Evolutionary conservation across 1,140 invertebrate species (phyloP).

Genomic region (Bombus breviceps): DNA sequence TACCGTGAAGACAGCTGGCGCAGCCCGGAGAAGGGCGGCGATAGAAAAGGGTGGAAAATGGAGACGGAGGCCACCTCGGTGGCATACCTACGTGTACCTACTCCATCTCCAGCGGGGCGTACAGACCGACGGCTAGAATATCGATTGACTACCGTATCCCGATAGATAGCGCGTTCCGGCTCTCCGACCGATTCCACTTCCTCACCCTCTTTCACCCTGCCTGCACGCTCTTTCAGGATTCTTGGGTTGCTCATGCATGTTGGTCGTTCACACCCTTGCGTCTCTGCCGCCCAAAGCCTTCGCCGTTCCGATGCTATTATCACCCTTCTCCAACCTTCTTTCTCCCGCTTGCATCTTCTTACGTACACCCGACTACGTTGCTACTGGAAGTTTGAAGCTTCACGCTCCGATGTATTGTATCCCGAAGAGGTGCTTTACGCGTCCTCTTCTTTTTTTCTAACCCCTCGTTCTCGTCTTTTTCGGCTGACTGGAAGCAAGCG

Average conservation of each 20-base stretch:
- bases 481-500: not conserved
- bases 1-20: constrained; percentile 39
- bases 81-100: constrained; percentile 62
- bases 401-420: not conserved
- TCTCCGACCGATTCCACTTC: constrained; percentile 23
- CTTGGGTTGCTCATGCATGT: constrained; percentile 55
- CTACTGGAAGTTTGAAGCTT: constrained; percentile 16
- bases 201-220: not conserved
- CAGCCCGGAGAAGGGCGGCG: not conserved
- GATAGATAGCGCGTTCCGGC: constrained; percentile 39
- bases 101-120: constrained; percentile 58
- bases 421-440: not conserved
- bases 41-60: constrained; percentile 30
- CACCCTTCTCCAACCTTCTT: constrained; percentile 21
- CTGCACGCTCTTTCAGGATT: constrained; percentile 44
- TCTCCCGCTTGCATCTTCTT: constrained; percentile 28
- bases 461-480: not conserved
- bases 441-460: not conserved
- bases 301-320: constrained; percentile 66
- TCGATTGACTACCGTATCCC: constrained; percentile 63
- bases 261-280: constrained; percentile 43
- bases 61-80: constrained; percentile 29
- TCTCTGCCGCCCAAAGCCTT: constrained; percentile 22
- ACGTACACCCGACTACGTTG: not conserved
- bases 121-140: constrained; percentile 65